Percentiles rank a stretch among this genome's conserved stretches.
phyloP scores from a whole-genome alignment of 30 jellyfish, hydroid and myxozoan species.

The Aurelia coerulea region DNA sequence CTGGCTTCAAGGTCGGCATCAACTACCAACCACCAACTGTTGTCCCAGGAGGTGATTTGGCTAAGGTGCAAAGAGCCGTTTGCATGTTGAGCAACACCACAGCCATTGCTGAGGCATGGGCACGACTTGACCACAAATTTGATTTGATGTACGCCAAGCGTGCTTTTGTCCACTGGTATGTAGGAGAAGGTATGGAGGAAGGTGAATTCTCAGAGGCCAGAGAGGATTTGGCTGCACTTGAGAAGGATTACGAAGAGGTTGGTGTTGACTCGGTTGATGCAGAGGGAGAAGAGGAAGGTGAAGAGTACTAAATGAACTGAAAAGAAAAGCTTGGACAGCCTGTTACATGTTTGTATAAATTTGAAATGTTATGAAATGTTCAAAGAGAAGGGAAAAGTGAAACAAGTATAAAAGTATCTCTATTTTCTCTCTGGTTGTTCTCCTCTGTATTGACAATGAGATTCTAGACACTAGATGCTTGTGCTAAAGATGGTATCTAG shows the following conservation, averaged over 20 bases:
- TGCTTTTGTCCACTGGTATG: conserved; percentile 98
- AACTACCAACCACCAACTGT: conserved; percentile 98
- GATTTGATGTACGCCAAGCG: conserved; percentile 97
- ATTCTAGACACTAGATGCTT: no score
- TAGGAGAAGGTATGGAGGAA: conserved; percentile 99
- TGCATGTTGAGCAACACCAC: conserved; percentile 99
- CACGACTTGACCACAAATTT: conserved; percentile 93
- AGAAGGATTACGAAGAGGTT: conserved; percentile 98
- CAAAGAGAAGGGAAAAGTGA: background rate
- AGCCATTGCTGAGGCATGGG: conserved; percentile 99
- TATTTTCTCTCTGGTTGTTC: no score
- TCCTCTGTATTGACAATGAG: no score
- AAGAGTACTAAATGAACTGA: conserved; percentile 67
- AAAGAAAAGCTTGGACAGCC: background rate
- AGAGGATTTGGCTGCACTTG: conserved; percentile 98
- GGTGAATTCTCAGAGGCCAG: conserved; percentile 99
- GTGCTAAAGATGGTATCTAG: no score
- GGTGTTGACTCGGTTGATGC: conserved; percentile 93
- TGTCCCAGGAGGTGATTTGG: conserved; percentile 98
- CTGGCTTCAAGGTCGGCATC: conserved; percentile 99
- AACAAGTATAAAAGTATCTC: no score
- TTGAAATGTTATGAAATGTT: conserved; percentile 9
- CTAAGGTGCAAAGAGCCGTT: conserved; percentile 96
- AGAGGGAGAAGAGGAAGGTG: conserved; percentile 94
- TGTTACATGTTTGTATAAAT: conserved; percentile 4